A percentile compares a stretch with the other conserved stretches of the same genome.
These are phyloP conservation scores for Caranx melampygus DNA, from an alignment of 2,113 vertebrate species.

Conservation along the genomic window DNA sequence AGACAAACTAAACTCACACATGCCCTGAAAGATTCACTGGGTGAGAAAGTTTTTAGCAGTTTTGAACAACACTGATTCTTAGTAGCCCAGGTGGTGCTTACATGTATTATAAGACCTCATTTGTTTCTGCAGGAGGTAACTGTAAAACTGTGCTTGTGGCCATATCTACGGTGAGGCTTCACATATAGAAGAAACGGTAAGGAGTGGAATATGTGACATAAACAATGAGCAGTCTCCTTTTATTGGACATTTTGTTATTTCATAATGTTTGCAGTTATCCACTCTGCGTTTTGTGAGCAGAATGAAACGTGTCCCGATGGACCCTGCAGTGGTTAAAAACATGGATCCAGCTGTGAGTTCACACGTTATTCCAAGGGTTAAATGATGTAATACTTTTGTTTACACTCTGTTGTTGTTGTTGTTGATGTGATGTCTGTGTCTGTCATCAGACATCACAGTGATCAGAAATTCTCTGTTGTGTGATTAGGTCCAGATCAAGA, in stretches of 20 bases:
- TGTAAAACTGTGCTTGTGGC: conserved; percentile 90
- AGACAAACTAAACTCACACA: conserved; percentile 93
- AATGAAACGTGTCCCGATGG: conserved; percentile 87
- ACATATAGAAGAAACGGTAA: conserved; percentile 90
- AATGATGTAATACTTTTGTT: background rate
- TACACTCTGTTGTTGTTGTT: too few species aligned
- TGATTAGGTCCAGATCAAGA: conserved; percentile 80
- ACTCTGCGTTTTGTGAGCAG: conserved; percentile 90
- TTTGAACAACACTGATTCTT: background rate
- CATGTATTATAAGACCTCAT: background rate
- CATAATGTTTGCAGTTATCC: conserved; percentile 83
- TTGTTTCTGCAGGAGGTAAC: conserved; percentile 85
- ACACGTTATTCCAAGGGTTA: background rate
- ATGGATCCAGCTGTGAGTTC: conserved; percentile 78
- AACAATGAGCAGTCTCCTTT: background rate
- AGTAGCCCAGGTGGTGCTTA: background rate
- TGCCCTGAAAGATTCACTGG: conserved; percentile 89
- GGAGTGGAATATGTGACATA: conserved; percentile 40
- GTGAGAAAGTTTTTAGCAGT: conserved; percentile 73
- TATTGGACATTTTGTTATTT: background rate
- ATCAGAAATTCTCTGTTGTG: conserved; percentile 1
- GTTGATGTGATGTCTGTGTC: background rate
- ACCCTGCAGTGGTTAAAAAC: conserved; percentile 83
- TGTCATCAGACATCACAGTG: background rate
- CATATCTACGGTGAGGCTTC: conserved; percentile 87